Evolutionary conservation across 1,140 invertebrate genomes (phyloP).

Genomic region (Psilanteris sp.): DNA sequence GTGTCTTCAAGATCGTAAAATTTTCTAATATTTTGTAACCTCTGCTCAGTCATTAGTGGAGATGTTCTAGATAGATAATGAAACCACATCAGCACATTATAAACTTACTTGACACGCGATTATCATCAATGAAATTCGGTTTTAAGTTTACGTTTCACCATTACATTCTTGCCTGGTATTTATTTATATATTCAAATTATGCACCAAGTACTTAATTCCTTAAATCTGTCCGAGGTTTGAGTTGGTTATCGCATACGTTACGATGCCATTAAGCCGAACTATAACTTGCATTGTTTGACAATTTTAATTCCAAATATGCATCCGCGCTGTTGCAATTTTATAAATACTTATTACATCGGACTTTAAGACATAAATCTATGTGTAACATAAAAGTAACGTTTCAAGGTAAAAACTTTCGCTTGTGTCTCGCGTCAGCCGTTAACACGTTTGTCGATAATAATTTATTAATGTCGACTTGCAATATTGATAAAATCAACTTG

Average conservation of each 20-base stretch:
- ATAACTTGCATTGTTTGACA: conserved; percentile 3
- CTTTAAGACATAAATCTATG: conserved; percentile 17
- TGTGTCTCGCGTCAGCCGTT: conserved; percentile 6
- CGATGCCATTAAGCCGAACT: conserved; percentile 23
- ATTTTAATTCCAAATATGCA: conserved; percentile 6
- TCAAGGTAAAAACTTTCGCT: conserved; percentile 50
- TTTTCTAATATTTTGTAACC: conserved; percentile 28
- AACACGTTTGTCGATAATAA: conserved; percentile 37
- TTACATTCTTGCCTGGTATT: conserved; percentile 8
- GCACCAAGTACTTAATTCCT: conserved; percentile 3
- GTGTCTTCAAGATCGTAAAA: conserved; percentile 4
- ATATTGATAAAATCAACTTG: conserved; percentile 23
- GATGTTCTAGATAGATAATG: conserved; percentile 38
- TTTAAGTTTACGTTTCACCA: conserved; percentile 6
- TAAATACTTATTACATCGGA: neutral
- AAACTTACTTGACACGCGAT: conserved; percentile 19
- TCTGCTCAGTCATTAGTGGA: conserved; percentile 15
- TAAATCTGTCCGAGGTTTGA: neutral
- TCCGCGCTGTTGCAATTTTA: conserved; percentile 1
- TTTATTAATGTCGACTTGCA: conserved; percentile 33
- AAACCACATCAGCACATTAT: conserved; percentile 8
- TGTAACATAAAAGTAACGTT: conserved; percentile 24
- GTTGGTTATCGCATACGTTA: conserved; percentile 15
- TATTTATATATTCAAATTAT: conserved; percentile 41
- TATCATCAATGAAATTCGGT: conserved; percentile 21